Evolutionary conservation across 2,888 invertebrate species (phyloP).

Genomic region (Geotrupes spiniger): DNA sequence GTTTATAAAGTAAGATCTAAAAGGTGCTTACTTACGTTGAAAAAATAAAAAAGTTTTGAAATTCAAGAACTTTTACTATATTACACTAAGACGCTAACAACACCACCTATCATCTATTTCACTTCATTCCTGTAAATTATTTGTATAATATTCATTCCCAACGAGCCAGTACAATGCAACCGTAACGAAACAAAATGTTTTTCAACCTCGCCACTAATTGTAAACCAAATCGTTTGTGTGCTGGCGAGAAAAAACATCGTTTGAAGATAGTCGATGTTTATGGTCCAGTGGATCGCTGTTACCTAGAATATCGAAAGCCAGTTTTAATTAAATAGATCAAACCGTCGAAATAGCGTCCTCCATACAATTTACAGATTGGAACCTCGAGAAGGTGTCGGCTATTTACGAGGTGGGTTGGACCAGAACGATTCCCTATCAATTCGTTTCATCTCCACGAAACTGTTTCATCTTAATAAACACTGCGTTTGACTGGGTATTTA

Average conservation of each 20-base stretch:
- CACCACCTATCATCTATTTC: too few species aligned
- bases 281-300: constrained; percentile 17
- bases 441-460: constrained; percentile 24
- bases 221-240: background rate
- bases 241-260: background rate
- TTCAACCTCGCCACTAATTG: constrained; percentile 1
- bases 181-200: background rate
- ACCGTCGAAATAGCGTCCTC: background rate
- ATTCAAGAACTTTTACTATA: too few species aligned
- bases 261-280: constrained; percentile 15
- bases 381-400: constrained; percentile 24
- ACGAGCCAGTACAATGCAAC: background rate
- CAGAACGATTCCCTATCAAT: constrained; percentile 23
- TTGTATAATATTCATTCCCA: too few species aligned
- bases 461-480: constrained; percentile 22
- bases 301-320: constrained; percentile 21
- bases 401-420: constrained; percentile 27
- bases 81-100: too few species aligned
- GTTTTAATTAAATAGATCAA: constrained; percentile 25
- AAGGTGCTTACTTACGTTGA: too few species aligned
- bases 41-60: too few species aligned
- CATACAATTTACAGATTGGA: constrained; percentile 25
- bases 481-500: constrained; percentile 1
- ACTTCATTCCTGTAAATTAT: too few species aligned
- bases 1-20: too few species aligned